Percentiles rank a stretch among this genome's conserved stretches.
phyloP scores from a whole-genome alignment of 2,797 vertebrate genomes.

The Cossypha caffra region DNA sequence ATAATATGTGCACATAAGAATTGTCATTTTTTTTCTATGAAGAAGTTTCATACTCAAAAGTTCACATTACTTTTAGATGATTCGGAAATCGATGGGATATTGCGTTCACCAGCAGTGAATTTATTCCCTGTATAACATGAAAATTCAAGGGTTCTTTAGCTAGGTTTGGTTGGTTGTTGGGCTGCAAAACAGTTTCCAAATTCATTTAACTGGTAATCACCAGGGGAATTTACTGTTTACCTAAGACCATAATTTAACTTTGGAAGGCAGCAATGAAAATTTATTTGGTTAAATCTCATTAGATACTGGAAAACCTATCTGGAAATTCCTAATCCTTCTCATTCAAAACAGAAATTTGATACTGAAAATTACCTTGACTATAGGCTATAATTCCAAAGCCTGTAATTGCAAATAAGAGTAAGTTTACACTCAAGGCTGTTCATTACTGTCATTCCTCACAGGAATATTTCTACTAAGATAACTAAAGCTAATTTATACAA shows the following conservation, averaged over 20 bases:
- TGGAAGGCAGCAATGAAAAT: slow-evolving; percentile 2
- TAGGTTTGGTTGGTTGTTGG: background rate
- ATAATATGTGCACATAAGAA: background rate
- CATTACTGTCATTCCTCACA: background rate
- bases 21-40: background rate
- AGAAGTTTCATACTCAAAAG: background rate
- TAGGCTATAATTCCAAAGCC: background rate
- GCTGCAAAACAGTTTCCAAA: background rate
- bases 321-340: background rate
- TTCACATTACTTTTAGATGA: background rate
- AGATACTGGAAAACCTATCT: slow-evolving; percentile 2
- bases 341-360: slow-evolving; percentile 12
- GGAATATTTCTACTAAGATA: background rate
- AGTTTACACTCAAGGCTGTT: background rate
- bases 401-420: slow-evolving; percentile 3
- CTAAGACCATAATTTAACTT: slow-evolving; percentile 12
- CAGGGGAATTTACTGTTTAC: background rate
- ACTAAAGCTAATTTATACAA: background rate
- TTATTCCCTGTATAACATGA: background rate
- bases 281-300: slow-evolving; percentile 21
- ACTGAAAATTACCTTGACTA: background rate
- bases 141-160: background rate
- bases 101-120: background rate
- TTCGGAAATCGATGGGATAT: background rate
- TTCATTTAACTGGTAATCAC: background rate